A percentile compares a stretch with the other conserved stretches of the same genome.
Conservation (phyloP, 2,113 vertebrate genomes). For the Ariopsis seemanni region DNA sequence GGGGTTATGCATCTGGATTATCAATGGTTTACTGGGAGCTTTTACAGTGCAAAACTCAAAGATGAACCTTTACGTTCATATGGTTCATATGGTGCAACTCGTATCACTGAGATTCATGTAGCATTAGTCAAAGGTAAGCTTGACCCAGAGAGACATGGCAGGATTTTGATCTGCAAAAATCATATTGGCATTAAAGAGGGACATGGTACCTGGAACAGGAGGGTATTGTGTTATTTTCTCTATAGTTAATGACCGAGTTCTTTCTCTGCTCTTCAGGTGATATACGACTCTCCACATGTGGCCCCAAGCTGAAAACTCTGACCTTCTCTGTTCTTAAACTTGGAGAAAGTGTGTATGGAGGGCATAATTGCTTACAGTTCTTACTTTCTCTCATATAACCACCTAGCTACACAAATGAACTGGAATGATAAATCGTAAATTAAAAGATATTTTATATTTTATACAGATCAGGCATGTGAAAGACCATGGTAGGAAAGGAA, state of each 20-base stretch:
- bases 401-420: neutral
- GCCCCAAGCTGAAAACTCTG: neutral
- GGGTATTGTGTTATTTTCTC: neutral
- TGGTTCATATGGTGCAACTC: neutral
- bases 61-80: neutral
- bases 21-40: neutral
- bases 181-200: neutral
- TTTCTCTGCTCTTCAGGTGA: neutral
- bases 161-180: neutral
- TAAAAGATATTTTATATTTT: neutral
- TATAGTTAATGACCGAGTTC: neutral
- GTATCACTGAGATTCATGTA: neutral
- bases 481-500: neutral
- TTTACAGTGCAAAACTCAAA: neutral
- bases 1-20: neutral
- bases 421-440: neutral
- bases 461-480: neutral
- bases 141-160: neutral
- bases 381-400: neutral
- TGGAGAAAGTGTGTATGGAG: neutral
- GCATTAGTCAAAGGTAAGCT: neutral
- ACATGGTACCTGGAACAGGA: neutral
- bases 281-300: neutral
- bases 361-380: neutral
- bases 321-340: neutral